Conservation (phyloP, 2,113 vertebrate species). For the Trematomus loennbergii region DNA sequence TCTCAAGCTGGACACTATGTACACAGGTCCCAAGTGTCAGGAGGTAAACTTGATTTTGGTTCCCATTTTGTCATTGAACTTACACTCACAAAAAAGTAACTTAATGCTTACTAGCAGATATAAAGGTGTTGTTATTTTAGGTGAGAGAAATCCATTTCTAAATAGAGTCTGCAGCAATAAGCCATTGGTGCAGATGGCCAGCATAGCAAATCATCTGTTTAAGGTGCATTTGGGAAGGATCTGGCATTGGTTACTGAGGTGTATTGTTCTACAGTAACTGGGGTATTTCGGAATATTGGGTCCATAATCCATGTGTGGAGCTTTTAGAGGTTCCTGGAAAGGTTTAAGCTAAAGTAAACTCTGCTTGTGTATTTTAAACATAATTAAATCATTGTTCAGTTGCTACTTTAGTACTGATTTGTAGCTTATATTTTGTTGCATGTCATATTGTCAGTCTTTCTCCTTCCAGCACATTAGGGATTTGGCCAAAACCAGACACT, state of each 20-base stretch:
- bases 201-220: slow-evolving; percentile 45
- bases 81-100: background rate
- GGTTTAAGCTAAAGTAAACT: background rate
- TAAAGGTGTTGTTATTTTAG: slow-evolving; percentile 21
- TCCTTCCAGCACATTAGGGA: background rate
- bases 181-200: slow-evolving; percentile 29
- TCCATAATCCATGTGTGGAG: slow-evolving; percentile 15
- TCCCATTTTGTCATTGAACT: background rate
- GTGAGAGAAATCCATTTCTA: slow-evolving; percentile 8
- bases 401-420: background rate
- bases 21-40: slow-evolving; percentile 36
- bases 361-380: background rate
- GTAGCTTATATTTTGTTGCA: background rate
- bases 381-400: background rate
- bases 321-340: slow-evolving; percentile 20
- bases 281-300: slow-evolving; percentile 35
- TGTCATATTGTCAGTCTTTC: background rate
- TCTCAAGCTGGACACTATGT: slow-evolving; percentile 21
- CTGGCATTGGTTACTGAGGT: slow-evolving; percentile 35
- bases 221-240: slow-evolving; percentile 46
- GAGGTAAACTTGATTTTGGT: slow-evolving; percentile 12
- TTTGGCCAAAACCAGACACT: slow-evolving; percentile 8
- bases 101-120: background rate
- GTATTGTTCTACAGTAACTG: slow-evolving; percentile 37
- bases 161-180: slow-evolving; percentile 36